Base-by-base conservation (phyloP, 64 coral and sea anemone species). In the Pachyseris speciosa region DNA sequence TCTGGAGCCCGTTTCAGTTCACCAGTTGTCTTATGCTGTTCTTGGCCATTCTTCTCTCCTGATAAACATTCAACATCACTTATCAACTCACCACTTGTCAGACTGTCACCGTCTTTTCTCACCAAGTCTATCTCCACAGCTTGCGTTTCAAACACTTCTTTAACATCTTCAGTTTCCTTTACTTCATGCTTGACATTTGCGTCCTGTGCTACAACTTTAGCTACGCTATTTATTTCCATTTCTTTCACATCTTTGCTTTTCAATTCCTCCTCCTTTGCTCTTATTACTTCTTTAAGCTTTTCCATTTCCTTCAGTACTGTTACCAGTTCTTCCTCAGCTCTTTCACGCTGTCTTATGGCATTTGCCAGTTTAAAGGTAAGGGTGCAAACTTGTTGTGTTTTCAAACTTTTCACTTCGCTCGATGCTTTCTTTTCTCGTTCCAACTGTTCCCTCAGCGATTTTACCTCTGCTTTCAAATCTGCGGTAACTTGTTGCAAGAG, bases 351-450 rank as follows among this genome's bases (percentile, higher is more conserved):
- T 74, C 89, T 83, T 32, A 96, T 71, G 9, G 89, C 89, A 15
- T 91, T 96, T 28, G 94, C 94, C 16, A 96, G 83, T 66, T 96
- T 96, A 66, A 87, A 91, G 3, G 94, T 96, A 6, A 96, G 58
- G 33, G 84, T 85, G 7, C 88, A 87, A 2, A 96, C 66, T 75
- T 96, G 94, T 83, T 92, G 83, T 28, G 73, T 86, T 88, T 96
- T 96, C 40, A 92, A 69, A 25, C 87, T 73, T 37, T 92, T 96
- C 37, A 91, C 59, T 52, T 92, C 89, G 19, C 57, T 73, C 5
- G 36, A 64, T 29, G 74, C 51, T 47, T 65, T 84, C 30, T 96
- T 58, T 84, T 88, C 86, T 34, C 75, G 60, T 72, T 88, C 38
- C 55, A 96, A 58, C 37, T 96, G 84, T 37, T 74, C 65, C 27